phyloP scores from a whole-genome alignment of 2,113 vertebrate genomes.

The Pituophis catenifer region DNA sequence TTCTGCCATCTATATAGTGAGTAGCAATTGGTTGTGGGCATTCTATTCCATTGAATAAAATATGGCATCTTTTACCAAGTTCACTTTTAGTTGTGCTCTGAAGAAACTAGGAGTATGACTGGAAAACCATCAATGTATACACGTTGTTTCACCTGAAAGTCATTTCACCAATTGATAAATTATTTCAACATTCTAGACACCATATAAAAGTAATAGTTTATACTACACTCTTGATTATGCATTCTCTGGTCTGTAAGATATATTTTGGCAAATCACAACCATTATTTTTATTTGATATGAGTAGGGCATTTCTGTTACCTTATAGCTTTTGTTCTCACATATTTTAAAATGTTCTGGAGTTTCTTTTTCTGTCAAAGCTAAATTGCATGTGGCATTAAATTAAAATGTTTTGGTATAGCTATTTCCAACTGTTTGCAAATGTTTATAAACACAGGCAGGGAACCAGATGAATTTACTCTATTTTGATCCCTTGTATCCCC shows the following conservation, averaged over 20 bases:
- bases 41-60: background rate
- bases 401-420: background rate
- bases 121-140: background rate
- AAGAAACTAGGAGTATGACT: background rate
- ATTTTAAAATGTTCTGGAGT: background rate
- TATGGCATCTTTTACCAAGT: background rate
- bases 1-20: background rate
- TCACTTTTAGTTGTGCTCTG: background rate
- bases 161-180: background rate
- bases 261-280: background rate
- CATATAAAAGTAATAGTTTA: background rate
- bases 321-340: background rate
- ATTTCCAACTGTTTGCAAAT: background rate
- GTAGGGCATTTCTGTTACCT: background rate
- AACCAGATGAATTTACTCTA: background rate
- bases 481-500: background rate
- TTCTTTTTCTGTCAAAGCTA: background rate
- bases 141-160: background rate
- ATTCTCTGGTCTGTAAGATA: background rate
- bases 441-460: background rate
- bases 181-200: background rate
- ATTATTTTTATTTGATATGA: background rate
- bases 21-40: background rate
- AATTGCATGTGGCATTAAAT: conserved; percentile 7
- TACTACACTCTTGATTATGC: background rate